Evolutionary conservation across 2,888 invertebrate species (phyloP), one percentile per base, ranked within the genome.

Genomic region (Smittia aterrima): DNA sequence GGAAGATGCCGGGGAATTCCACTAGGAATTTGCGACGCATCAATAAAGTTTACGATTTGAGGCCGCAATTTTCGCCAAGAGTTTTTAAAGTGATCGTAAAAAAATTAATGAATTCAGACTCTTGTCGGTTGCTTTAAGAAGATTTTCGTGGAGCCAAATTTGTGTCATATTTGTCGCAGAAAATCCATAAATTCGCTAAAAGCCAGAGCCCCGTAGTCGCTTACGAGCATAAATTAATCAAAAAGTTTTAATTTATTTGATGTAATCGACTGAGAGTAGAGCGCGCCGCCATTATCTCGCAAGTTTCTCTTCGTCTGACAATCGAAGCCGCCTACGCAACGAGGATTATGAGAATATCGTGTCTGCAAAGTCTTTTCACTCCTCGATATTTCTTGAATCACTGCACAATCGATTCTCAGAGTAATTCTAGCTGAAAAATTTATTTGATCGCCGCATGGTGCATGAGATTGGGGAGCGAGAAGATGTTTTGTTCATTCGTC

Each of bases 371-470:
- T 38, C 9, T 47, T 47, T 11, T n/a, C 16, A 47, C 11, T 2
- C n/a, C 11, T 11, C n/a, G 47, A n/a, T 47, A 16, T 16, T 47
- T 47, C 11, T 11, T 6, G 11, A 47, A 11, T n/a, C 11, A 11
- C 11, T 18, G 20, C 58, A 22, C 7, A 11, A 27, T 32, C 38
- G 20, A 66, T 66, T 11, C 47, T 38, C 20, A 41, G 24, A 68
- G 38, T 47, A 68, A 38, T 68, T 18, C n/a, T 38, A 68, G 22
- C 13, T 16, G 16, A 66, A 64, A 16, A 47, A 47, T 11, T n/a
- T 6, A 22, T 62, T 22, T 24, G 66, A 20, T 66, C 68, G 22
- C 66, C 25, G 68, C 68, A 68, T 68, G 68, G 68, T 68, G 68
- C 68, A 41, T 9, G 32, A 27, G 13, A 58, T 58, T 13, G 58